Evolutionary conservation across 2,888 invertebrate genomes (phyloP), one percentile per base, ranked within the genome.

Genomic region (Tipula unca): DNA sequence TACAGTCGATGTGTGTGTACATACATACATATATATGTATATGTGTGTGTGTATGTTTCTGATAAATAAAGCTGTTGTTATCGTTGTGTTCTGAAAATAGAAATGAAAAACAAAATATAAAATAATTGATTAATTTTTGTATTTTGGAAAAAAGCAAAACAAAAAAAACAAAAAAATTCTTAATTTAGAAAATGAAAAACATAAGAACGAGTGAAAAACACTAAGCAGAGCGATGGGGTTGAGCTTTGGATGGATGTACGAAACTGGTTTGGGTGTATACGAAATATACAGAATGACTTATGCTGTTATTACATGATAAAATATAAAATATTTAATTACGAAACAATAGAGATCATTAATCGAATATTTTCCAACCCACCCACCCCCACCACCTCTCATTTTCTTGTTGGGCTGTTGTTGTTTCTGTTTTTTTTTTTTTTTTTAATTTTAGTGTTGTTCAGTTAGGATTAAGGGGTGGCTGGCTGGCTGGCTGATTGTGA

Each of bases 81-180:
- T 69, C 69, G 69, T 69, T 69, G 69, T 69, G 69, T 69, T 69
- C 69, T 69, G 69, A 69, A 69, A 69, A 69, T 69, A 69, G 69
- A 69, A 69, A 69, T 69, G 69, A 69, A 69, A 69, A 69, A 69
- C 48, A 48, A 48, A 48, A 48, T 48, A 48, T 69, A 69, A 69
- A 69, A 69, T 69, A 69, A 69, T 69, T 69, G 69, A 69, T 69
- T 69, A 69, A 69, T 69, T 69, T 69, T 69, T 10, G 69, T 69
- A 69, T 69, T 69, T 69, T 69, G 69, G 69, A 69, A 69, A 69
- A 69, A 48, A 3, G 5, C 3, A 20, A 69, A 69, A 25, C 6
- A 69, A 69, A 69, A 69, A 69, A 48, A 39, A 36, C 6, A 36
- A 48, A 69, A 69, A 69, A 69, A 25, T 69, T 69, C 69, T 69